These are phyloP conservation scores for Microtus pennsylvanicus DNA, from an alignment of 2,113 vertebrate species.

Conservation along the genomic window DNA sequence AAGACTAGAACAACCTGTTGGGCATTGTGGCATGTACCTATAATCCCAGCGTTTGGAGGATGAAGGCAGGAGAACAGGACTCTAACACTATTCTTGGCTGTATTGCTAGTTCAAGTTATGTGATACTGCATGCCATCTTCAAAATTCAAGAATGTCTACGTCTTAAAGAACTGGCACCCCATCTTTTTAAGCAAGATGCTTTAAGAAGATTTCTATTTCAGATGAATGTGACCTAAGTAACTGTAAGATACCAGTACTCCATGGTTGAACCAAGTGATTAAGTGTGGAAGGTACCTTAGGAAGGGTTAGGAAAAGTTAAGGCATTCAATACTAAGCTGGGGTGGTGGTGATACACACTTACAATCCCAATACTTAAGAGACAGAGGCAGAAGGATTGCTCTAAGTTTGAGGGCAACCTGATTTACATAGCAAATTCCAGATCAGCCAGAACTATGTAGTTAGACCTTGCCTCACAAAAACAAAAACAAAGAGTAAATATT, in stretches of 20 bases:
- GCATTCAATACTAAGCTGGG: background rate
- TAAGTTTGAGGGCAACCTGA: background rate
- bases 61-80: background rate
- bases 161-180: background rate
- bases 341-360: too few species aligned
- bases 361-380: background rate
- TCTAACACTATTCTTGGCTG: background rate
- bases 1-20: conserved; percentile 5
- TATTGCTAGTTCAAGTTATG: too few species aligned
- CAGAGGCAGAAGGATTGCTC: background rate
- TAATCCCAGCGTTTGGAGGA: background rate
- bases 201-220: background rate
- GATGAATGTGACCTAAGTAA: background rate
- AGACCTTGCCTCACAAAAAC: background rate
- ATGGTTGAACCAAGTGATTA: background rate
- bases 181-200: background rate
- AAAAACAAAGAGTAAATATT: background rate
- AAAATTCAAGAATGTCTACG: background rate
- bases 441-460: background rate
- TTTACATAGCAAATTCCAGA: background rate
- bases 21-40: background rate
- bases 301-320: conserved; percentile 18
- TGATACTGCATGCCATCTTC: background rate
- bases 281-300: background rate
- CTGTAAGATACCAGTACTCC: background rate